Evolutionary conservation across 2,888 invertebrate species (phyloP), one percentile per base, ranked within the genome.

Genomic region (Ophioninae sp.): DNA sequence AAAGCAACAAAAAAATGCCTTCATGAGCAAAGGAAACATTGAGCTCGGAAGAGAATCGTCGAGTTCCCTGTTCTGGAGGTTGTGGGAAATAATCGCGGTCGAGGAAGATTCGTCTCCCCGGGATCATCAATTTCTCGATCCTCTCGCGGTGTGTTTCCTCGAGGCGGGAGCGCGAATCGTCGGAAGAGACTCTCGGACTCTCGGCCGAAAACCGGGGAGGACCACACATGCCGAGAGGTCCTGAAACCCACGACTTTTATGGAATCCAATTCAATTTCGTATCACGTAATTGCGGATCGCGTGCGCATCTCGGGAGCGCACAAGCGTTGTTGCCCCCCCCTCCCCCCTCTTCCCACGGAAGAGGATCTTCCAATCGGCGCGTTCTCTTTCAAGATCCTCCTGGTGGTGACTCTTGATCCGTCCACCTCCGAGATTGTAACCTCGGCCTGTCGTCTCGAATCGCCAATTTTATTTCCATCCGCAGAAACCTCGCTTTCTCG

Each of bases 281-380:
- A 84, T 84, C 82, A 78, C 82, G 84, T 85, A 85, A 85, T 85
- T 85, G 85, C 75, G 84, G 81, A 82, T 85, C 83, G 83, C 84
- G 84, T 83, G 83, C 81, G 79, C 84, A 81, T 76, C 78, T 64
- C 80, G 73, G 84, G 57, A 73, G 69, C 68, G 23, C 73, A 73
- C 67, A 70, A 30, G 30, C 57, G 73, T 64, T 37, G 72, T 17
- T 50, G 13, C 5, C 17, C 13, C 50, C 17, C 50, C 72, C 73
- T 70, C 62, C 74, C 50, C 50, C 59, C 17, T n/a, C 8, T 21
- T 69, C 56, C 37, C 59, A 10, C 21, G 57, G 50, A 20, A 30
- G 3, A 30, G 30, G 30, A 30, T 30, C 30, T 30, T 30, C 30
- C 30, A 30, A 30, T 30, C 30, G 30, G 44, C 56, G 61, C 65